Base-by-base conservation (phyloP, 2,888 invertebrate species). In the Nymphalis polychloros region DNA sequence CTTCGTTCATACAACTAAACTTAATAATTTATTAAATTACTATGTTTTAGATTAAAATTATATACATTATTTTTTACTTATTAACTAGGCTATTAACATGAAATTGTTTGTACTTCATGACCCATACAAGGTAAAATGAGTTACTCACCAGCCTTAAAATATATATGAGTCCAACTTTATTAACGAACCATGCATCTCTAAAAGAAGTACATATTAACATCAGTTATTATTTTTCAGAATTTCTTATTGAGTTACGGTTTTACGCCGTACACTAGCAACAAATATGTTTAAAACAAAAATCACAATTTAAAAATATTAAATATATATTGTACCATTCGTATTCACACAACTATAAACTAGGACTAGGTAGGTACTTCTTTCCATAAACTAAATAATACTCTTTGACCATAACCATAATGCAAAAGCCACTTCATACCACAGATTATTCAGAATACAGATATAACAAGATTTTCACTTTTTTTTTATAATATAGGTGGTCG, bases 71-170 rank as follows among this genome's bases (percentile, higher is more conserved):
- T 16, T 10, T 49, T 17, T 41, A 3, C 10, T 0, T 49, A 49
- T n/a, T 49, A n/a, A 49, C 4, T 49, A 19, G 17, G 0, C 13
- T 41, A 41, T 55, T n/a, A 31, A n/a, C n/a, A 31, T n/a, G 17
- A 55, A n/a, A 55, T 31, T 35, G 3, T 35, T 55, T 20, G 31
- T 13, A 55, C 31, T 65, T 52, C 35, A 59, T 49, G 41, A 52
- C 19, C 59, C 59, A 52, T 65, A 65, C 27, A 65, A 65, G 59
- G 64, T 46, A 59, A 65, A 65, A 65, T 65, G 27, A 59, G 50
- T 65, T 59, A 59, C 64, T 59, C 57, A 64, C 55, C 55, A 55
- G 41, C 48, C 59, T 64, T 50, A 65, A 50, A 59, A 50, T 27
- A 27, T 50, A 46, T 23, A 19, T 50, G 23, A 65, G 23, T 64